phyloP scores from a whole-genome alignment of 2,797 vertebrate species.

The Calcarius lapponicus region DNA sequence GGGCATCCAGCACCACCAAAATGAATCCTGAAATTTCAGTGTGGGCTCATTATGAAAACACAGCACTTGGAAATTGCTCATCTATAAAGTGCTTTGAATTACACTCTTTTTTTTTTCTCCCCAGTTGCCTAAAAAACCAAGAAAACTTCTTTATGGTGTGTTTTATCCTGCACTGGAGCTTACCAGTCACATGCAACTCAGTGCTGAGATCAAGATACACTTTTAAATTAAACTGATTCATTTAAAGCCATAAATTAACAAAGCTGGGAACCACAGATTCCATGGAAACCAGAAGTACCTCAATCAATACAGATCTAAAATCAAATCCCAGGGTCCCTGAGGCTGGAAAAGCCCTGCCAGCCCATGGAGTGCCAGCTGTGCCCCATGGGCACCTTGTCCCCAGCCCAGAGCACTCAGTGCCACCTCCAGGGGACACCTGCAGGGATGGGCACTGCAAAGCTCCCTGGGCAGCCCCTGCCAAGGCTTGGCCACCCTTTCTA shows the following conservation, averaged over 20 bases:
- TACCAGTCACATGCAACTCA: background rate
- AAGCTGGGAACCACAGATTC: background rate
- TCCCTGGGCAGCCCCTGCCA: background rate
- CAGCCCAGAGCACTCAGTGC: background rate
- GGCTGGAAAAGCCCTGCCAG: background rate
- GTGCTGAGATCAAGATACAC: background rate
- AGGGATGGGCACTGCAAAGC: background rate
- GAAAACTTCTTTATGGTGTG: background rate
- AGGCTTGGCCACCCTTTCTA: background rate
- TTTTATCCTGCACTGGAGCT: background rate
- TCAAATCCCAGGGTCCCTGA: background rate
- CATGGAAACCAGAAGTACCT: background rate
- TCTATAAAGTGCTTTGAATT: background rate
- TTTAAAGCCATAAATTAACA: background rate
- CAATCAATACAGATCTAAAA: background rate
- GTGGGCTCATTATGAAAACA: background rate
- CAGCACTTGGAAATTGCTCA: background rate
- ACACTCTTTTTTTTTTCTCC: background rate
- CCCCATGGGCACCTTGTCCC: background rate
- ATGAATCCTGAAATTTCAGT: background rate
- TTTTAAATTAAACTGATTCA: background rate
- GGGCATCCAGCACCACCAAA: background rate
- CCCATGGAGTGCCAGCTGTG: fast-evolving
- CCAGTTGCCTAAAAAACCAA: background rate
- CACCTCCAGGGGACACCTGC: background rate